Base-by-base conservation (phyloP, 2,797 vertebrate species). In the Pachyuromys duprasi region DNA sequence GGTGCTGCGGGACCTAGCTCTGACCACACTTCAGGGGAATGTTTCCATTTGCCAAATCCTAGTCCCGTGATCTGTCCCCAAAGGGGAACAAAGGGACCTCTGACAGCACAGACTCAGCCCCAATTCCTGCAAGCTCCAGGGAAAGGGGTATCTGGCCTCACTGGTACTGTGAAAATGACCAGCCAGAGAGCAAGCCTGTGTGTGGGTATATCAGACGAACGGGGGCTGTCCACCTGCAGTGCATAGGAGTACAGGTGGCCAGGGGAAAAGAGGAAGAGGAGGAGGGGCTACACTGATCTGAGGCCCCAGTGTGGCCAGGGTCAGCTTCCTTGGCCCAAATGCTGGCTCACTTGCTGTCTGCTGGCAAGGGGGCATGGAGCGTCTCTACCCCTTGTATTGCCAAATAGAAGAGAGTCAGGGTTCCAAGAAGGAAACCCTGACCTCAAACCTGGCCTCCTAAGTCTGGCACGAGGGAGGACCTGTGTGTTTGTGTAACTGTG, bases 41-140 rank as follows among this genome's bases (percentile, higher is more conserved):
- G 83, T 98, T 97, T 97, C 96, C 65, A 96, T 97, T 98, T 98
- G 97, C 97, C 97, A 97, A 97, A 96, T 95, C 82, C 67, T 90
- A 83, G 94, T 96, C 97, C 90, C 83, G 31, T 31, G 45, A 91
- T 96, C 90, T 96, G 95, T 97, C 96, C 96, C 97, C 97, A 96
- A 91, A 97, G 97, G 97, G 97, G 97, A 98, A 95, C 94, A 81
- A 92, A 96, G 93, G 97, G 96, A 97, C 94, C 67, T 95, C 45
- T 89, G 90, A 95, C 87, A 93, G 91, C 72, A 93, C 74, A 87
- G 93, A 95, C 53, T 80, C 76, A 96, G 92, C 96, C 90, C 75
- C 62, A 76, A 65, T 95, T 93, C 93, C 95, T 87, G 33, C 55
- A 62, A 0, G n/a, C 39, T 94, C 92, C 90, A 84, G 96, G 94